phyloP scores from a whole-genome alignment of 2,797 vertebrate genomes.

The Pipistrellus pygmaeus region DNA sequence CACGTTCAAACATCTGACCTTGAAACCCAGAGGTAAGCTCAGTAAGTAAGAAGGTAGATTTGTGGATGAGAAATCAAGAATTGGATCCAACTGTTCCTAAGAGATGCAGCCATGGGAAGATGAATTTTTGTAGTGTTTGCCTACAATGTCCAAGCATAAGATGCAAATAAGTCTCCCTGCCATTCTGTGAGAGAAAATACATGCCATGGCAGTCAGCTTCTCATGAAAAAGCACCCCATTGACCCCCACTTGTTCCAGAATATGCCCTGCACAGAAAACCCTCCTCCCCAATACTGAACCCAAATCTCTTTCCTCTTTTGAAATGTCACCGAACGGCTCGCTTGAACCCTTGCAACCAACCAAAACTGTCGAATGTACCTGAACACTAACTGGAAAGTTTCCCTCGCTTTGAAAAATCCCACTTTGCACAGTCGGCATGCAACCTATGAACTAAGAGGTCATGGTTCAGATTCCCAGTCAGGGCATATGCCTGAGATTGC shows the following conservation, averaged over 20 bases:
- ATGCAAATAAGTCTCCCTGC: background rate
- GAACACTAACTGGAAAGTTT: background rate
- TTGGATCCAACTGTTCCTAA: background rate
- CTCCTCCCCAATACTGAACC: background rate
- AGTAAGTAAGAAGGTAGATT: background rate
- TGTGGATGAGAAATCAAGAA: background rate
- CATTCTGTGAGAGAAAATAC: background rate
- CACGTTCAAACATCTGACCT: background rate
- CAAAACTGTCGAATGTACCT: background rate
- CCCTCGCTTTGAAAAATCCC: background rate
- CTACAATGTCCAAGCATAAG: background rate
- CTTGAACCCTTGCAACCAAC: background rate
- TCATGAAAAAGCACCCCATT: background rate
- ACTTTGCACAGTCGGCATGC: too few relatives aligned
- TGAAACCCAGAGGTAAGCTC: constrained; percentile 7
- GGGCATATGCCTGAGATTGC: too few relatives aligned
- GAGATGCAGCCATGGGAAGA: background rate
- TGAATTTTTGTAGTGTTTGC: background rate
- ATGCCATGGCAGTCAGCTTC: background rate
- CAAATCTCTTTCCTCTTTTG: background rate
- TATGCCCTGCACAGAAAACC: background rate
- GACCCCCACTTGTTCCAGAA: background rate
- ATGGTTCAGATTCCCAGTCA: too few relatives aligned
- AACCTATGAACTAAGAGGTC: too few relatives aligned
- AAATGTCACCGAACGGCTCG: background rate